Evolutionary conservation across 2,888 invertebrate species (phyloP), one percentile per base, ranked within the genome.

Genomic region (Coenonympha glycerion): DNA sequence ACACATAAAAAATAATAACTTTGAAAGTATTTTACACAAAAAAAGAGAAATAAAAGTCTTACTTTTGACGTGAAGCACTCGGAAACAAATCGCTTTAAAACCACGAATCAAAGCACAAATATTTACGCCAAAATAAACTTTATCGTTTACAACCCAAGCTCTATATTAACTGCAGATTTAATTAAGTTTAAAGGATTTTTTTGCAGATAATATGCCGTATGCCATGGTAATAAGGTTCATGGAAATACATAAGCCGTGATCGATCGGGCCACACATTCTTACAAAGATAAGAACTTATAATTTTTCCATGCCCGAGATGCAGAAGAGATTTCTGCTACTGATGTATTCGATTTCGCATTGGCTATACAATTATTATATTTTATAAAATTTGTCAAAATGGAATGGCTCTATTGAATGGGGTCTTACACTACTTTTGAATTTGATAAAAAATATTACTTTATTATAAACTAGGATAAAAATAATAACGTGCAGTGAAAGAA

Each of bases 231-330:
- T 34, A 45, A 34, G 33, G 34, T 15, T 34, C 16, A 22, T 15
- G 4, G 22, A 33, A 22, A 33, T 34, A n/a, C 24, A 16, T 3
- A 8, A 22, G 6, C 13, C 15, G n/a, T 45, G 24, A 33, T 45
- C 45, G 45, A 45, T 45, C 45, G 45, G 45, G 34, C 45, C 45
- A 45, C 45, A 45, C 45, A 45, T 45, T 45, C 34, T 45, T 34
- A 22, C 16, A 34, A 45, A 45, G 45, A 45, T 45, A 45, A 45
- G 45, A 45, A 34, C 34, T 45, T 45, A 24, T 30, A 11, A 34
- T 45, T 33, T 45, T 34, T 34, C 34, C n/a, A 13, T 22, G 24
- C 24, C 24, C 24, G 24, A 34, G 33, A 45, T 45, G 34, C 16
- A 44, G 22, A 44, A 34, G 45, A 15, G 34, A 45, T 45, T 22